These are phyloP conservation scores for Aleiodes sp. DNA, from an alignment of 1,140 invertebrate genomes.

Conservation along the genomic window DNA sequence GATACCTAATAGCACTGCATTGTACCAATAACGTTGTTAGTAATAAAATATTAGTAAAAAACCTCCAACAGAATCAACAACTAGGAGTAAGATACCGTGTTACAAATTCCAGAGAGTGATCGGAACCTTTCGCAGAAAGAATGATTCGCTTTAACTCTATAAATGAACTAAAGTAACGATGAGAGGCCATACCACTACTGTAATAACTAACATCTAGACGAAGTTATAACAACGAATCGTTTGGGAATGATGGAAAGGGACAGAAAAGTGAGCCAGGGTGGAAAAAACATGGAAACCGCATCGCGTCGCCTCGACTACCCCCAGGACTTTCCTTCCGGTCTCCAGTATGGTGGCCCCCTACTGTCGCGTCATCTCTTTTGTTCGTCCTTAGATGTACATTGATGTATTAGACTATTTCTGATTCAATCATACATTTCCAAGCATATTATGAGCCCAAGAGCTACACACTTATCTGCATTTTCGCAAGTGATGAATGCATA, in stretches of 20 bases:
- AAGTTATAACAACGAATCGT: not conserved
- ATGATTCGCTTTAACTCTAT: not conserved
- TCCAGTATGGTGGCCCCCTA: conserved; percentile 34
- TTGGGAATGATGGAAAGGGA: conserved; percentile 30
- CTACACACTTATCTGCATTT: no score
- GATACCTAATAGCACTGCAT: no score
- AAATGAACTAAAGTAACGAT: not conserved
- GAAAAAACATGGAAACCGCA: conserved; percentile 66
- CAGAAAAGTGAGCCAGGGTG: conserved; percentile 46
- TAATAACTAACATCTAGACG: not conserved
- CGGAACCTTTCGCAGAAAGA: not conserved
- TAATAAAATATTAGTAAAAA: not conserved
- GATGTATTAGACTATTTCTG: conserved; percentile 41
- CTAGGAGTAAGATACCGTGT: conserved; percentile 35
- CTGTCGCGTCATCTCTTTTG: conserved; percentile 32
- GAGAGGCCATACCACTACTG: no score
- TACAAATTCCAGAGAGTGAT: not conserved
- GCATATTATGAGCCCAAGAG: not conserved
- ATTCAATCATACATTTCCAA: conserved; percentile 31
- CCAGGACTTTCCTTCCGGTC: conserved; percentile 64
- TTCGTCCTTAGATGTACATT: conserved; percentile 28
- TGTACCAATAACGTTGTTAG: not conserved
- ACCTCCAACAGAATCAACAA: conserved; percentile 37
- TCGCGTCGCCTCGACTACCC: conserved; percentile 57
- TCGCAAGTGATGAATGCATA: no score